Conservation (phyloP, 2,888 invertebrate genomes). For the Sycophila texana region DNA sequence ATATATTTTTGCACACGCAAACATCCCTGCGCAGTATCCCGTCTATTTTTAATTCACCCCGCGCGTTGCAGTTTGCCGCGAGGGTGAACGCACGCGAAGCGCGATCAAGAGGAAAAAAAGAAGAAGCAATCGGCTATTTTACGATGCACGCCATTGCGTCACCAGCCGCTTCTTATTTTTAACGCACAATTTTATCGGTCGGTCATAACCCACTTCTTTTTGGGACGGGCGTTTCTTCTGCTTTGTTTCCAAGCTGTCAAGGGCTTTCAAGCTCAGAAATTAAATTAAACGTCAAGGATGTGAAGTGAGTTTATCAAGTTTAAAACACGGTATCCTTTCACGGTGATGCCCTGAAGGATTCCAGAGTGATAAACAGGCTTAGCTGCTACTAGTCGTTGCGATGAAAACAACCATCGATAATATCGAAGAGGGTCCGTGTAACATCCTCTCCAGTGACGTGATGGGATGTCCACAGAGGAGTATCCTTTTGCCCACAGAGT, state of each 20-base stretch:
- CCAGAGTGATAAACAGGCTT: too few species aligned
- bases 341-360: too few species aligned
- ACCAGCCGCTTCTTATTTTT: conserved; percentile 17
- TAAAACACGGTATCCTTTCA: too few species aligned
- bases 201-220: neutral
- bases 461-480: too few species aligned
- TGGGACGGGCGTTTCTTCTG: neutral
- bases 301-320: too few species aligned
- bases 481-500: too few species aligned
- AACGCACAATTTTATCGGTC: neutral
- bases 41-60: conserved; percentile 34
- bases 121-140: conserved; percentile 22
- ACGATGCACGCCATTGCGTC: conserved; percentile 31
- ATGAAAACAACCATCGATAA: too few species aligned
- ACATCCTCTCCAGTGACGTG: too few species aligned
- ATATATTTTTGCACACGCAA: conserved; percentile 29
- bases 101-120: conserved; percentile 2
- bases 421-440: too few species aligned
- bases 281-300: too few species aligned
- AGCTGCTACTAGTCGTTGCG: too few species aligned
- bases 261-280: neutral
- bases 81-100: conserved; percentile 38
- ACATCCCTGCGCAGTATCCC: neutral
- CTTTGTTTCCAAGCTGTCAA: neutral
- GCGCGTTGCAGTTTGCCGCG: neutral